Evolutionary conservation across 2,797 vertebrate species (phyloP), one percentile per base, ranked within the genome.

Genomic region (Darevskia mixta): DNA sequence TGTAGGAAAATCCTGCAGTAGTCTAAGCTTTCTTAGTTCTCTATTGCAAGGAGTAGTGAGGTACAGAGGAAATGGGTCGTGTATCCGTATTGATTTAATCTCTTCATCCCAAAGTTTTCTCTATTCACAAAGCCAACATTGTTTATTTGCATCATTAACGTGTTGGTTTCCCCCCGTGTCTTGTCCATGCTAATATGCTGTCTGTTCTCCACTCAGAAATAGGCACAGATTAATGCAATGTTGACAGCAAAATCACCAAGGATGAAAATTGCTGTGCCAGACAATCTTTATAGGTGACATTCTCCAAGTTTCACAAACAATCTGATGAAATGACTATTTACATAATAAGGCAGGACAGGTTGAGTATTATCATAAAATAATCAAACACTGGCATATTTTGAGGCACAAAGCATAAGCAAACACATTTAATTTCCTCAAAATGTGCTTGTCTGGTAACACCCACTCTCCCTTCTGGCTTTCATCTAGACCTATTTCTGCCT

Each of bases 211-310:
- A 61, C 88, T 91, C 81, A 77, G 79, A 94, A 95, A 64, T 71
- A 94, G 90, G 87, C 83, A 76, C 2, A 92, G 92, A 96, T 94
- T 94, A 95, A 94, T 95, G 86, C 79, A 82, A 83, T 77, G 87
- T 92, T 93, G 92, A 91, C 82, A 87, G 71, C 75, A 91, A 90
- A 94, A 93, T 92, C 87, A 89, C 90, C 82, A 89, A 91, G 90
- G 88, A 94, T 91, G 86, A 64, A 94, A 94, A 94, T 55, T 91
- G 80, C 84, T 83, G 81, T 71, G 82, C n/a, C 32, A 90, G 83
- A 93, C 93, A 86, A 92, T 89, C 83, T 94, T 88, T 86, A 86
- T 79, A 91, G 93, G 93, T 93, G 87, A 29, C 0, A 8, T 94
- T 94, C 85, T 45, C 87, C 75, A 85, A 88, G 86, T 87, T 91